Evolutionary conservation across 1,140 invertebrate species (phyloP).

Genomic region (Trypoxylus dichotomus): DNA sequence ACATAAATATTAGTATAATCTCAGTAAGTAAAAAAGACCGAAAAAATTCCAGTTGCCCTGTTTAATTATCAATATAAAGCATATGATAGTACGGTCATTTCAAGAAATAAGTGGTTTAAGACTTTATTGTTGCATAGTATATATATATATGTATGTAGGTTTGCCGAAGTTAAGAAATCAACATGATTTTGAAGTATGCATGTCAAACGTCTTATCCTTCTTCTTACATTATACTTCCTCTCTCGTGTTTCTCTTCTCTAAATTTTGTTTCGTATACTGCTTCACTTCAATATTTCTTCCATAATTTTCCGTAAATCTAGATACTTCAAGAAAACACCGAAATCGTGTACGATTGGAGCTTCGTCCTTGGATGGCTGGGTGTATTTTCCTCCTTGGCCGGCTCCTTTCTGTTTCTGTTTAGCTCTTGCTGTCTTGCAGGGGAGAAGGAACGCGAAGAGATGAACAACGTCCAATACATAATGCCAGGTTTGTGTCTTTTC

Average conservation of each 20-base stretch:
- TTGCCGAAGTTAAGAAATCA: no score
- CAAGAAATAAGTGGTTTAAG: no score
- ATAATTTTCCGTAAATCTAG: constrained; percentile 52
- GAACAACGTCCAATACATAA: constrained; percentile 83
- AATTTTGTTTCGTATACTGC: neutral
- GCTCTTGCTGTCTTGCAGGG: constrained; percentile 74
- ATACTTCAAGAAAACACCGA: constrained; percentile 71
- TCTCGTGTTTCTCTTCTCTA: neutral
- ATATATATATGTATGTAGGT: no score
- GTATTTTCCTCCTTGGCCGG: constrained; percentile 74
- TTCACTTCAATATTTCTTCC: constrained; percentile 14
- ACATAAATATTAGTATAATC: no score
- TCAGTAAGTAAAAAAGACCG: no score
- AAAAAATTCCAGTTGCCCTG: no score
- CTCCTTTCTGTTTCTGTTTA: constrained; percentile 77
- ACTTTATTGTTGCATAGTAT: no score
- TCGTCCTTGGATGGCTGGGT: constrained; percentile 80
- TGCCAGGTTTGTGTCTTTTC: constrained; percentile 69
- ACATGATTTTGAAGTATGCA: no score
- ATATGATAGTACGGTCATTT: no score
- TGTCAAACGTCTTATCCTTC: neutral
- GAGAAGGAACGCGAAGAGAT: constrained; percentile 68
- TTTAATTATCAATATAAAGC: no score
- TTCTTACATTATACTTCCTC: neutral
- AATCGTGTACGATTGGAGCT: constrained; percentile 81